Percentiles rank a stretch among this genome's conserved stretches.
Evolutionary conservation across 1,140 invertebrate genomes (phyloP).

Genomic region (Sitophilus oryzae): DNA sequence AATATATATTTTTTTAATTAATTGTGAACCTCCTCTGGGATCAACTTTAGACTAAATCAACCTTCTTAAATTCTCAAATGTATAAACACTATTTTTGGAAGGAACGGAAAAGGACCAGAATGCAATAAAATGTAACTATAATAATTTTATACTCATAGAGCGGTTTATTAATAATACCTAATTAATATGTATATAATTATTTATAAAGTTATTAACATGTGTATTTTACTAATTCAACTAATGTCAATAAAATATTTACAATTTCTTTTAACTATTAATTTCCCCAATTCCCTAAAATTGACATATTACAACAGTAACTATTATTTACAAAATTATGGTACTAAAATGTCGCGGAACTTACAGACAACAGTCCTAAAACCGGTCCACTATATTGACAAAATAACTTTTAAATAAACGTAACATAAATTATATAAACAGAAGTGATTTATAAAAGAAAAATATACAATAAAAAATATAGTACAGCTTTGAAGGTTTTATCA

Average conservation of each 20-base stretch:
- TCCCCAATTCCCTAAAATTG: conserved; percentile 46
- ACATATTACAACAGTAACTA: conserved; percentile 45
- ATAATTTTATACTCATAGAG: conserved; percentile 35
- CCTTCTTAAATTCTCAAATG: no score
- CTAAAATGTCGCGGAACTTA: conserved; percentile 21
- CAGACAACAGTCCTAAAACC: conserved; percentile 40
- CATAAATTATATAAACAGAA: conserved; percentile 36
- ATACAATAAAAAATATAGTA: conserved; percentile 9
- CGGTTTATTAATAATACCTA: conserved; percentile 43
- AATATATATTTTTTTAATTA: no score
- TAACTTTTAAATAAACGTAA: conserved; percentile 34
- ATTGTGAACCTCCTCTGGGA: no score
- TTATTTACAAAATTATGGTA: conserved; percentile 38
- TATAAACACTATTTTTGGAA: no score
- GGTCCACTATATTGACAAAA: conserved; percentile 35
- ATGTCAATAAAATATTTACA: conserved; percentile 45
- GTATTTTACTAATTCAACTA: conserved; percentile 44
- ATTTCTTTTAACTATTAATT: conserved; percentile 43
- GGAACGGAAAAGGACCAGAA: no score
- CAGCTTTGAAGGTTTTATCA: not conserved
- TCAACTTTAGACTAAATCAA: no score
- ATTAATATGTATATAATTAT: conserved; percentile 45
- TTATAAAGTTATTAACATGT: conserved; percentile 46
- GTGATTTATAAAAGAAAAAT: conserved; percentile 23
- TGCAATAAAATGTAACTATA: no score